Evolutionary conservation across 2,113 vertebrate genomes (phyloP), one percentile per base, ranked within the genome.

Genomic region (Scortum barcoo): DNA sequence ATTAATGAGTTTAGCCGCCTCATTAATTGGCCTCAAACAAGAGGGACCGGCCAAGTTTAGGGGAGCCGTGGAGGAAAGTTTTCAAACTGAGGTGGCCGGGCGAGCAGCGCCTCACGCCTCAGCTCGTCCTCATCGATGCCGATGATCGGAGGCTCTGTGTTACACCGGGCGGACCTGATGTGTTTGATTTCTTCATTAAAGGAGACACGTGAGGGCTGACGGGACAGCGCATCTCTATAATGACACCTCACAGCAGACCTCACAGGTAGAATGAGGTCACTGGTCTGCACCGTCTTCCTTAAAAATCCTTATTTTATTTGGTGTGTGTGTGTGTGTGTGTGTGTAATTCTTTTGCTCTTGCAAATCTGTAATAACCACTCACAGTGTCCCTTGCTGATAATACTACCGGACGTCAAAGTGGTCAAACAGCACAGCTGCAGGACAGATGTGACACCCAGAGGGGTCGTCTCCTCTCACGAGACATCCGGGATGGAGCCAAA

Each of bases 1-100:
- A 95, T 95, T 94, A 94, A 86, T 36, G 90, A 88, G 81, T 92
- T 94, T 88, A 83, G 19, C 72, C 81, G 88, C 92, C 88, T 91
- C 89, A 78, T 93, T 94, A 93, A 91, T 82, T 90, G 83, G 79
- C 63, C 74, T 78, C 71, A 50, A 78, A 80, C 84, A 63, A 62
- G 80, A 80, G 80, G 63, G 76, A 67, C 26, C 76, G 7, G 78
- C 50, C 46, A 74, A 88, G 86, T 91, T 81, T 40, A 70, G 75
- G 54, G 80, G 65, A 60, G 19, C 62, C 22, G 14, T 17, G 66
- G 62, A 88, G 76, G 63, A 88, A 88, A 92, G 83, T 93, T 93
- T 87, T 12, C n/a, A 38, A 87, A 80, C 24, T 26, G 62, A 87
- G 40, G 38, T 4, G 12, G 6, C 56, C 8, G 14, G 46, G 56